phyloP scores from a whole-genome alignment of 2,113 vertebrate genomes.

The Neopipo cinnamomea region DNA sequence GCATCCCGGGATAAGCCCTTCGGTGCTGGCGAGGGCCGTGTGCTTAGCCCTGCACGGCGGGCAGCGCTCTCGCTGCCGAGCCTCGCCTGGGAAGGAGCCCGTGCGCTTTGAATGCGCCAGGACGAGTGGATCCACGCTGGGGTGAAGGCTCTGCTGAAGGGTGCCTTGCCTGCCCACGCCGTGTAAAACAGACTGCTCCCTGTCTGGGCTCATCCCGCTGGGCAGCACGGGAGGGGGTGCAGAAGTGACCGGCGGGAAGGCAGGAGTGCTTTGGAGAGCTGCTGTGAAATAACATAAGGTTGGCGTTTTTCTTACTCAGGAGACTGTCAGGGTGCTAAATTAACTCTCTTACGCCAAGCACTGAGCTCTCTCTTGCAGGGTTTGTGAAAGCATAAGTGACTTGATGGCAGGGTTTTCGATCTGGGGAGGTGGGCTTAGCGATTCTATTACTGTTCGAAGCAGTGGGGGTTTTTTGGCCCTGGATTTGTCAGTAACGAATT shows the following conservation, averaged over 20 bases:
- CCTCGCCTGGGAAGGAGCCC: not conserved
- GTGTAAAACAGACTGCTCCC: not conserved
- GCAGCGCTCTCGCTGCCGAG: not conserved
- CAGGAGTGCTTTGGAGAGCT: not conserved
- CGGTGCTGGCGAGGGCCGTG: not conserved
- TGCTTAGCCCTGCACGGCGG: not conserved
- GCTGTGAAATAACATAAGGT: not conserved
- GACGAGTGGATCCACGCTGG: not conserved
- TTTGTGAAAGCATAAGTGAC: not conserved
- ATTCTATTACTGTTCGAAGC: not conserved
- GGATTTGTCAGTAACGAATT: not conserved
- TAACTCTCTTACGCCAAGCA: not conserved
- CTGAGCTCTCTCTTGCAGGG: not conserved
- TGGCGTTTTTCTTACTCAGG: not conserved
- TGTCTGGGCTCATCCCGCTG: not conserved
- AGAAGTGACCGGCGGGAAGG: no score
- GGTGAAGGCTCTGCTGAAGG: accelerated
- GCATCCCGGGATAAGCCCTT: not conserved
- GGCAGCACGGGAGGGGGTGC: not conserved
- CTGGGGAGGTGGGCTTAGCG: not conserved
- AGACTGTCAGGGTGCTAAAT: not conserved
- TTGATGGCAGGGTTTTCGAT: not conserved
- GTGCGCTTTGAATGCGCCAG: accelerated
- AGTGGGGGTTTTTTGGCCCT: not conserved
- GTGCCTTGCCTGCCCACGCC: not conserved